Evolutionary conservation across 2,113 vertebrate genomes (phyloP), one percentile per base, ranked within the genome.

Genomic region (Glaucidium brasilianum): DNA sequence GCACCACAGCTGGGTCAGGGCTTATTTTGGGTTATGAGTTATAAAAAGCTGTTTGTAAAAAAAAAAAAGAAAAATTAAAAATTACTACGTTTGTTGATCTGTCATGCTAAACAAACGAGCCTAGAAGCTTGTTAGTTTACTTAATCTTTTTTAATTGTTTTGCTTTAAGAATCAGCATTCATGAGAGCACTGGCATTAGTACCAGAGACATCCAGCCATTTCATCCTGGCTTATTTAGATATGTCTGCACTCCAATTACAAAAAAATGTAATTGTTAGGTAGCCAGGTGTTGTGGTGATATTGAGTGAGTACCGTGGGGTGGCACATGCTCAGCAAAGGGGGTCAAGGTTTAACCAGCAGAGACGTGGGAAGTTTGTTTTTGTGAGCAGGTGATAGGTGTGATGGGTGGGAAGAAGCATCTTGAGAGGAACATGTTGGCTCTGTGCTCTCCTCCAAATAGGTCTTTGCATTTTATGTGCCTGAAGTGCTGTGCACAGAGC

Each of bases 21-120:
- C 93, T 88, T 98, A 97, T 97, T 98, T 98, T 94, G 90, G 64
- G 56, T 64, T 76, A 25, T 50, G 68, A 95, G 96, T 89, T 98
- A 97, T 94, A 98, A 98, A 97, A 98, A 96, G 66, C 73, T 91
- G 74, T 96, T 96, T 93, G 81, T 85, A 67, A 49, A 45, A 43
- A 59, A 27, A 45, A 63, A 58, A 79, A 72, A 83, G 15, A 19
- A n/a, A 37, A 58, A 20, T 50, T 3, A 63, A 50, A 60, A 68
- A 56, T 37, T 35, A 29, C 32, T 59, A 0, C 96, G 82, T 96
- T 97, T 96, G 92, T 95, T 32, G 30, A 91, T 78, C 75, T 96
- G 80, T 96, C 96, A 52, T 73, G 64, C 87, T 83, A 93, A 96
- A 97, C 64, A 95, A 95, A 93, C 23, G 91, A 94, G 90, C 8